Base-by-base conservation (phyloP, 1,140 invertebrate genomes). In the Bacillus rossius region DNA sequence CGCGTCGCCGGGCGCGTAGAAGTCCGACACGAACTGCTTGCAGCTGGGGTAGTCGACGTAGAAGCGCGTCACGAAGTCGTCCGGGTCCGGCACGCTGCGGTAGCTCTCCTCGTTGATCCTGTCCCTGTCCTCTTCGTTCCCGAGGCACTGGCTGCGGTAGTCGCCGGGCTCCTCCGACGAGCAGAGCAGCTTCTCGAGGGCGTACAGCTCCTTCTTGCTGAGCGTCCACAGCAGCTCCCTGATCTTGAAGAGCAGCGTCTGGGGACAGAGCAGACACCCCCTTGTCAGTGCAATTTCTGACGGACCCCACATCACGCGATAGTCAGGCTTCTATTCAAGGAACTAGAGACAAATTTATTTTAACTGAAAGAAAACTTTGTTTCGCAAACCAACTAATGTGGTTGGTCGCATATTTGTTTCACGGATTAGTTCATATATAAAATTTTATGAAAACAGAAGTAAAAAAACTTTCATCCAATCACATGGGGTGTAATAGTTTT, bases 201-300 rank as follows among this genome's bases (percentile, higher is more conserved):
- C 85, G 66, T 83, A 81, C 43, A 97, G 75, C 74, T 98, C 95
- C 26, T 83, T 79, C 38, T 86, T 82, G 65, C 87, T 91, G 61
- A 97, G 74, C 1, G 92, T 94, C 84, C 90, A 90, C 20, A 98
- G 76, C 23, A 97, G 78, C 66, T 96, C 94, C 40, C 91, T 79
- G 61, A 94, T 93, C 77, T 92, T 92, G 62, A 88, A 80, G 26
- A 94, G 75, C 16, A 93, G 79, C 16, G 85, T 89, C 79, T 86
- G 70, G 5, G 78, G 71, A 61, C 43, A 23, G 8, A 55, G 29
- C 3, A 34, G 5, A 34, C n/a, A n/a, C n/a, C n/a, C n/a, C n/a
- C n/a, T n/a, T n/a, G n/a, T n/a, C n/a, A n/a, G n/a, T n/a, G n/a
- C n/a, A n/a, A n/a, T n/a, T n/a, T n/a, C n/a, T n/a, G n/a, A n/a